These are phyloP conservation scores for Lasioglossum villosulum DNA, from an alignment of 2,888 invertebrate genomes.

Conservation along the genomic window DNA sequence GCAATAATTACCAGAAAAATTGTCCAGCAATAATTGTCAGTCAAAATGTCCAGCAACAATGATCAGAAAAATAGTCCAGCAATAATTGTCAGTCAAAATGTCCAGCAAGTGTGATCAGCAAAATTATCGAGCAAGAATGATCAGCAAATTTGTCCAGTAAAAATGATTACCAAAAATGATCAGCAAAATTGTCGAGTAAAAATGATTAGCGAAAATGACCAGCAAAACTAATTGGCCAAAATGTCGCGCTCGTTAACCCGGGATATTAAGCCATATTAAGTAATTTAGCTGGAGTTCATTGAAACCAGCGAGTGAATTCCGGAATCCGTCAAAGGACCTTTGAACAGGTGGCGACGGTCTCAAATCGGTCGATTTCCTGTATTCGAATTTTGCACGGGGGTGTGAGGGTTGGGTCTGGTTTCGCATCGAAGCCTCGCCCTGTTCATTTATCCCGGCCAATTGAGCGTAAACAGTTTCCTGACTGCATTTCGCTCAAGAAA, in stretches of 20 bases:
- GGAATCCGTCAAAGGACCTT: conserved; percentile 19
- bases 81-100: too few relatives aligned
- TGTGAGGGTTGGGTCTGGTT: conserved; percentile 4
- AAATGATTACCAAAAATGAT: too few relatives aligned
- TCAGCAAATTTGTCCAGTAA: too few relatives aligned
- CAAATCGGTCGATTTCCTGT: conserved; percentile 58
- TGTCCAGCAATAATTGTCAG: too few relatives aligned
- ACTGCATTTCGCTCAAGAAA: conserved; percentile 49
- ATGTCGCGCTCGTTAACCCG: too few relatives aligned
- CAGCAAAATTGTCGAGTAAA: too few relatives aligned
- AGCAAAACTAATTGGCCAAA: too few relatives aligned
- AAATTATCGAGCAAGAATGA: too few relatives aligned
- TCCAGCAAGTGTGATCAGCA: too few relatives aligned
- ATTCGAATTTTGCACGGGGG: conserved; percentile 59
- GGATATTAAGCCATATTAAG: not conserved
- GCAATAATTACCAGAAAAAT: not conserved
- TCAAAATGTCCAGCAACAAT: too few relatives aligned
- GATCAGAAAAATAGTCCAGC: too few relatives aligned
- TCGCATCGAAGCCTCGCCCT: conserved; percentile 37
- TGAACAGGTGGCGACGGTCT: not conserved
- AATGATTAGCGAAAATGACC: too few relatives aligned
- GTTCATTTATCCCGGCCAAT: conserved; percentile 63
- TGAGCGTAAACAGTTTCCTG: conserved; percentile 65
- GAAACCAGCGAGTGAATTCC: conserved; percentile 35
- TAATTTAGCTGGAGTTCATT: not conserved